These are phyloP conservation scores for Chloroceryle aenea DNA, from an alignment of 2,113 vertebrate genomes.

Conservation along the genomic window DNA sequence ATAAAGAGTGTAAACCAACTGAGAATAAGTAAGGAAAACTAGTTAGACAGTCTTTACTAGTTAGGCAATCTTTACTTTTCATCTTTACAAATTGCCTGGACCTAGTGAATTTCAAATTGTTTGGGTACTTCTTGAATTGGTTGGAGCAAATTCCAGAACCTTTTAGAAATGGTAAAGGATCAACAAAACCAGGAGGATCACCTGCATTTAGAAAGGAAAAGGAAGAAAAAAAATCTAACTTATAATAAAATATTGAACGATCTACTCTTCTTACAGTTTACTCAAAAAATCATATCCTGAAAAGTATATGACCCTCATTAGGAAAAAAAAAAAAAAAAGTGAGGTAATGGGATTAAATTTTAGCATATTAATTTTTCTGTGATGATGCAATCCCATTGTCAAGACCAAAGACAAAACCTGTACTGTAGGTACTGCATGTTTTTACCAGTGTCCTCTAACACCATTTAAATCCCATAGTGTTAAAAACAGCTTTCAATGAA, in stretches of 20 bases:
- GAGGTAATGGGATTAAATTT: not conserved
- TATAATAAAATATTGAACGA: not conserved
- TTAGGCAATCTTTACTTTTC: too few species aligned
- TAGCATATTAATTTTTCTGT: not conserved
- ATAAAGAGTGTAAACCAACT: not conserved
- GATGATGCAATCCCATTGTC: not conserved
- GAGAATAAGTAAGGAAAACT: not conserved
- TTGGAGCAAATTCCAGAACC: not conserved
- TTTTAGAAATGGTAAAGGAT: not conserved
- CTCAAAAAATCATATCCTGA: not conserved
- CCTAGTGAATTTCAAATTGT: not conserved
- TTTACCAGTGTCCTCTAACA: not conserved
- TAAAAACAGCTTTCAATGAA: not conserved
- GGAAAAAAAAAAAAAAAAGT: not conserved
- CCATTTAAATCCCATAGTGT: not conserved
- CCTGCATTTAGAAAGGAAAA: not conserved
- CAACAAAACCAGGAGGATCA: not conserved
- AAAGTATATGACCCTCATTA: not conserved
- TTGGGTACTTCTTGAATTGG: not conserved
- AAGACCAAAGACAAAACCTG: not conserved
- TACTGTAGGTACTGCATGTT: not conserved
- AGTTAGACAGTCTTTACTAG: not conserved
- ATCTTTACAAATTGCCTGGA: not conserved
- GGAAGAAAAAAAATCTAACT: not conserved
- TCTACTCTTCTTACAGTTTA: not conserved